A percentile compares a stretch with the other conserved stretches of the same genome.
Conservation (phyloP, 2,113 vertebrate species). For the Electrona antarctica region DNA sequence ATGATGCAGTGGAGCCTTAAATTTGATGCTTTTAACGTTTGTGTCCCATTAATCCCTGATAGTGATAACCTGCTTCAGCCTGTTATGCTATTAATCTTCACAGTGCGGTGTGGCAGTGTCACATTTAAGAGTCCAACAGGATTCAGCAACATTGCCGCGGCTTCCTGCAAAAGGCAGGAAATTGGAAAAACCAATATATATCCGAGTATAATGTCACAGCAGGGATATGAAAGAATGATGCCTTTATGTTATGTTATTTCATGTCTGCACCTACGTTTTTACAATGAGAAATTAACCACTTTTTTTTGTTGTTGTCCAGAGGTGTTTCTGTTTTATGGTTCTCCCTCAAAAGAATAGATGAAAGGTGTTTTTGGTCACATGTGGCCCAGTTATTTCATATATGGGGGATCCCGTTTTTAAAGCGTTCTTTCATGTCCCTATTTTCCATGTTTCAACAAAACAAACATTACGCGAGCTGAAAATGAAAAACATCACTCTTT, state of each 20-base stretch:
- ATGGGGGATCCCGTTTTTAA: no score
- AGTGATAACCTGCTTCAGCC: slow-evolving; percentile 39
- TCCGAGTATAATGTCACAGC: background rate
- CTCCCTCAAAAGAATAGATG: background rate
- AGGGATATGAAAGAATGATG: background rate
- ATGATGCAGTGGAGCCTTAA: slow-evolving; percentile 26
- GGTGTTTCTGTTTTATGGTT: background rate
- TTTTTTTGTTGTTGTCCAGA: background rate
- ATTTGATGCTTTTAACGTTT: slow-evolving; percentile 49
- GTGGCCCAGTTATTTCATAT: background rate
- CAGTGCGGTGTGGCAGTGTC: slow-evolving; percentile 1
- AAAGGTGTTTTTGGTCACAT: background rate
- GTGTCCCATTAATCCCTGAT: slow-evolving; percentile 44
- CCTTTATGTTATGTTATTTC: background rate
- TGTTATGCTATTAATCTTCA: slow-evolving; percentile 41
- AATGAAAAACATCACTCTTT: background rate
- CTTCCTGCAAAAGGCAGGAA: background rate
- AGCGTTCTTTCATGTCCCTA: no score
- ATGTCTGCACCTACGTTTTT: background rate
- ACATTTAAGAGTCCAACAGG: slow-evolving; percentile 27
- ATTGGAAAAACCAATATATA: background rate
- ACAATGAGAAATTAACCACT: background rate
- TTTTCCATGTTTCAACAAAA: background rate
- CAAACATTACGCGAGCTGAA: background rate
- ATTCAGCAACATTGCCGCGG: slow-evolving; percentile 3